Evolutionary conservation across 2,113 vertebrate genomes (phyloP).

Genomic region (Triplophysa siluroides): DNA sequence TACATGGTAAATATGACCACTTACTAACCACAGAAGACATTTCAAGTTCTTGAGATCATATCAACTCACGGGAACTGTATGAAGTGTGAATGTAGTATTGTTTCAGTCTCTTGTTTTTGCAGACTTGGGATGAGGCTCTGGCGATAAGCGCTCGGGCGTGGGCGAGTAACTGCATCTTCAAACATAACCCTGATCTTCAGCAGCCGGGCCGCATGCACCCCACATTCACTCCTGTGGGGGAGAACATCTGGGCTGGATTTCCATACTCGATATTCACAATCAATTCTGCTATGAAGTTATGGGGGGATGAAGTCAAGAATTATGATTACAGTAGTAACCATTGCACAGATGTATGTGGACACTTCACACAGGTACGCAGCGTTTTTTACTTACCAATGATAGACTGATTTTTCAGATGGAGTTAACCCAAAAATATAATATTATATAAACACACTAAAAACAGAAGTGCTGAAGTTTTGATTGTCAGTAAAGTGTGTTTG

Average conservation of each 20-base stretch:
- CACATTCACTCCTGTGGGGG: constrained; percentile 60
- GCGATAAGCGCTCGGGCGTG: constrained; percentile 62
- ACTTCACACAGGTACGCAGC: constrained; percentile 69
- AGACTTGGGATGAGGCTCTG: constrained; percentile 70
- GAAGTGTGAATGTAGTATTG: background rate
- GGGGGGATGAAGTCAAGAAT: constrained; percentile 49
- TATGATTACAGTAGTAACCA: background rate
- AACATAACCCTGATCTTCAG: constrained; percentile 57
- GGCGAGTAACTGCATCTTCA: constrained; percentile 54
- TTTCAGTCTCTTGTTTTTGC: background rate
- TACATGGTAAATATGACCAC: constrained; percentile 63
- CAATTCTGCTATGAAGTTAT: rapidly evolving
- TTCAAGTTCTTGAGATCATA: background rate
- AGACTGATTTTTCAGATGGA: no score
- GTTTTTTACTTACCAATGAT: no score
- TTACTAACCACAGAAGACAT: background rate
- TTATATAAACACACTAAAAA: no score
- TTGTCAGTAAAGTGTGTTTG: background rate
- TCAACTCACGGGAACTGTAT: background rate
- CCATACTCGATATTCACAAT: constrained; percentile 13
- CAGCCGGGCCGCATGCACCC: constrained; percentile 44
- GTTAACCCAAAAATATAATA: no score
- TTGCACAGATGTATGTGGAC: constrained; percentile 50
- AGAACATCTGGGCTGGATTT: constrained; percentile 65
- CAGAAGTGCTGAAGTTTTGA: no score